Percentiles rank a stretch among this genome's conserved stretches.
Conservation (phyloP, 2,113 vertebrate genomes). For the Pterocles burchelli region DNA sequence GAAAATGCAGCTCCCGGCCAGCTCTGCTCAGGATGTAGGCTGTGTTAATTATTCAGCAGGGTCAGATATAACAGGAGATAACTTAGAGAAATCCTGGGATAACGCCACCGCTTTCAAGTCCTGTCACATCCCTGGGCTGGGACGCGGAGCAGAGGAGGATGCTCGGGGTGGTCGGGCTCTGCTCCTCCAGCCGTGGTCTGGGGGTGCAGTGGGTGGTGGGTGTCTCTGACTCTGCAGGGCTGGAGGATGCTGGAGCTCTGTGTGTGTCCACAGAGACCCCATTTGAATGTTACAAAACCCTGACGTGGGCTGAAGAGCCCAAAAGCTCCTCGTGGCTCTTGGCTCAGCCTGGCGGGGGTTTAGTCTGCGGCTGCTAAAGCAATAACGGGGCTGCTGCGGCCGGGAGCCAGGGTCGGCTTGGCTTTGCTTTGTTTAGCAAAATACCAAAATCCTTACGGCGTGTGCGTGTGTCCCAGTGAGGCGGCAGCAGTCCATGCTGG, state of each 20-base stretch:
- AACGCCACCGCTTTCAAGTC: neutral
- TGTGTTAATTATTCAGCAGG: neutral
- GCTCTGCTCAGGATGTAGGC: neutral
- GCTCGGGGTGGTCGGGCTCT: neutral
- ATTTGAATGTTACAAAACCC: neutral
- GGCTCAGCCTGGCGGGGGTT: neutral
- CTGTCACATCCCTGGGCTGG: neutral
- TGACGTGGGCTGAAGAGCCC: neutral
- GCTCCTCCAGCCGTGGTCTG: neutral
- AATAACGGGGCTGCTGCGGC: neutral
- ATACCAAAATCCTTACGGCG: neutral
- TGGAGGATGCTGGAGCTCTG: neutral
- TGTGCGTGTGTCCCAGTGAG: rapidly evolving
- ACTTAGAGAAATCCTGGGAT: neutral
- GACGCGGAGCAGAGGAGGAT: neutral
- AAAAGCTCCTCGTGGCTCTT: neutral
- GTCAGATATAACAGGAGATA: neutral
- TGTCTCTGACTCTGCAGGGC: rapidly evolving
- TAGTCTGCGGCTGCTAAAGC: neutral
- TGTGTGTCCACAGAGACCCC: neutral
- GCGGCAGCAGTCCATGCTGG: neutral
- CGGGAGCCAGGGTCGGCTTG: neutral
- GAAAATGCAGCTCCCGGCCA: neutral
- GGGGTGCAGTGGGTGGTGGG: neutral
- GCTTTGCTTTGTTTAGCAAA: neutral